A percentile compares a stretch with the other conserved stretches of the same genome.
phyloP scores from a whole-genome alignment of 2,888 invertebrate genomes.

The Limnephilus rhombicus region DNA sequence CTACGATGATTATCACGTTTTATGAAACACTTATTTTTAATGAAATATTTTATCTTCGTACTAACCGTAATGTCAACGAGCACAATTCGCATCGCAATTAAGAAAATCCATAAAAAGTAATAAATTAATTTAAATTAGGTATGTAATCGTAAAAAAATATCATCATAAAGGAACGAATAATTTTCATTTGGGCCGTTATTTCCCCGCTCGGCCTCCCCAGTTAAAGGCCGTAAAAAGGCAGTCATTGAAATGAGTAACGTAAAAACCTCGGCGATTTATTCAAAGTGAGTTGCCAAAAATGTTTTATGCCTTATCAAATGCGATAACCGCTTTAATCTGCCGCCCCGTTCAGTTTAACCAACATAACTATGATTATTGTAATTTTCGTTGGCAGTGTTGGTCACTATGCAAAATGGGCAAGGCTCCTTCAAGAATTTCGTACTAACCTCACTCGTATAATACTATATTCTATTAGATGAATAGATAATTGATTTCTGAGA shows the following conservation, averaged over 20 bases:
- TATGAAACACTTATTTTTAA: background rate
- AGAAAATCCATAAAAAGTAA: background rate
- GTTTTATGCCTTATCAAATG: slow-evolving; percentile 54
- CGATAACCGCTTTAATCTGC: slow-evolving; percentile 48
- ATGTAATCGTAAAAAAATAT: background rate
- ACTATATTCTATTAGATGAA: background rate
- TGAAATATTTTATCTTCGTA: background rate
- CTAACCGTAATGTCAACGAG: background rate
- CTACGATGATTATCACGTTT: background rate
- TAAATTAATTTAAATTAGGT: background rate
- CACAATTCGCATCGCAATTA: background rate
- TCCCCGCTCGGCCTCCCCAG: background rate
- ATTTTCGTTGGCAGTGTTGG: background rate
- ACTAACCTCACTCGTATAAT: too few species aligned
- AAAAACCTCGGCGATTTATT: slow-evolving; percentile 46
- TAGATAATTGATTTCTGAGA: background rate
- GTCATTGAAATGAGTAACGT: slow-evolving; percentile 54
- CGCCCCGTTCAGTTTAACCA: slow-evolving; percentile 39
- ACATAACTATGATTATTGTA: background rate
- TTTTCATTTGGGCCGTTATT: background rate
- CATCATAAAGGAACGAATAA: background rate
- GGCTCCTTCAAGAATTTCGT: too few species aligned
- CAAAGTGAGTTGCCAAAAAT: slow-evolving; percentile 58
- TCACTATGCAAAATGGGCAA: background rate
- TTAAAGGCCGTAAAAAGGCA: slow-evolving; percentile 51